A percentile compares a stretch with the other conserved stretches of the same genome.
These are phyloP conservation scores for Garrulus glandarius DNA, from an alignment of 2,797 vertebrate species.

Conservation along the genomic window DNA sequence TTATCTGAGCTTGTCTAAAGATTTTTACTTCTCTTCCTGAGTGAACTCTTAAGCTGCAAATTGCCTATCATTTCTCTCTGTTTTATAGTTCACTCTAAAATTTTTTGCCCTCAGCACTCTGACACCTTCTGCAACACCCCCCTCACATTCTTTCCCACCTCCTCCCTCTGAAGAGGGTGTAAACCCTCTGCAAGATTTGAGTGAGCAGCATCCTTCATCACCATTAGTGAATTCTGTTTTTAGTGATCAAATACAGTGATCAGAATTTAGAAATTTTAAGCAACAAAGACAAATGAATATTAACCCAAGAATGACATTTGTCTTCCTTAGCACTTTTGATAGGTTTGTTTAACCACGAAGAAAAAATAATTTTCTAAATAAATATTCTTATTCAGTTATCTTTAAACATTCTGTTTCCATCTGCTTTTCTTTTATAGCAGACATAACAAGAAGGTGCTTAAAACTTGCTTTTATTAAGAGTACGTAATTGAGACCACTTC, in stretches of 20 bases:
- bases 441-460: constrained; percentile 17
- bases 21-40: constrained; percentile 9
- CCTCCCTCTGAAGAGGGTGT: not conserved
- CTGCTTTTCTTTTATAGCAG: constrained; percentile 24
- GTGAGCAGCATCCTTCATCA: not conserved
- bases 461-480: not conserved
- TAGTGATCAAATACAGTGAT: not conserved
- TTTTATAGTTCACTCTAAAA: not conserved
- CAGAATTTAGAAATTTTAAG: not conserved
- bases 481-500: not conserved
- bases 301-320: not conserved
- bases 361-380: not conserved
- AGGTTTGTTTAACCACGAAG: not conserved
- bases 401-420: not conserved
- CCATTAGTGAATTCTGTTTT: not conserved
- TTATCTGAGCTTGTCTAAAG: constrained; percentile 41
- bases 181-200: not conserved
- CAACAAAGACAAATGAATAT: not conserved
- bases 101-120: not conserved
- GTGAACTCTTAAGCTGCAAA: not conserved
- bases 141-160: not conserved
- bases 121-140: not conserved
- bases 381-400: not conserved
- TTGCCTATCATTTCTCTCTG: not conserved
- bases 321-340: not conserved